phyloP scores from a whole-genome alignment of 2,888 invertebrate genomes.

The Iselma pallidipennis region DNA sequence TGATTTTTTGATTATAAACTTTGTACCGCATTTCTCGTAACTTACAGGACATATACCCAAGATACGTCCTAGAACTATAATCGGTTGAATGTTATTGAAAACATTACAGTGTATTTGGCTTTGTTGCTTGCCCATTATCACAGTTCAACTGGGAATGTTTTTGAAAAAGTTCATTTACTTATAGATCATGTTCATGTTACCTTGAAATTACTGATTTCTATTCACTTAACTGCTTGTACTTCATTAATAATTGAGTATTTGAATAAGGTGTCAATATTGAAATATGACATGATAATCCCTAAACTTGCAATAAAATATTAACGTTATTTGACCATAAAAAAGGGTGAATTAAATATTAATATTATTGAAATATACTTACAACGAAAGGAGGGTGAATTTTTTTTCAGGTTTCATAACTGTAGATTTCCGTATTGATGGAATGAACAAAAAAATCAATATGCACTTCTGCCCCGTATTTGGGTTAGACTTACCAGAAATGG shows the following conservation, averaged over 20 bases:
- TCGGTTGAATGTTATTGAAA: background rate
- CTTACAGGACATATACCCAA: background rate
- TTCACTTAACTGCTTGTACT: background rate
- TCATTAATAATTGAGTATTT: background rate
- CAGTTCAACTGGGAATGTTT: background rate
- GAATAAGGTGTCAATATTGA: background rate
- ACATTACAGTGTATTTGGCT: background rate
- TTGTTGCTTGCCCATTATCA: background rate
- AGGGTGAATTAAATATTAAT: too few relatives aligned
- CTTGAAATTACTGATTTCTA: background rate
- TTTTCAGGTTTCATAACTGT: too few relatives aligned
- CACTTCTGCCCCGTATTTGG: background rate
- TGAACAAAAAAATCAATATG: too few relatives aligned
- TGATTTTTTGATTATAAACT: background rate
- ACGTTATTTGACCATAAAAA: too few relatives aligned
- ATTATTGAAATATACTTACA: too few relatives aligned
- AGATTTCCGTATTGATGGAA: background rate
- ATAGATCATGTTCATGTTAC: background rate
- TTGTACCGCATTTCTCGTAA: background rate
- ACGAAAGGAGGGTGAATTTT: too few relatives aligned
- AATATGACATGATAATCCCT: too few relatives aligned
- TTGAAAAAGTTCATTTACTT: background rate
- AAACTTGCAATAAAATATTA: too few relatives aligned
- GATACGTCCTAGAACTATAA: background rate
- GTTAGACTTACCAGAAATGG: background rate